These are phyloP conservation scores for Sebastes diploproa DNA, from an alignment of 2,797 vertebrate species.

Conservation along the genomic window DNA sequence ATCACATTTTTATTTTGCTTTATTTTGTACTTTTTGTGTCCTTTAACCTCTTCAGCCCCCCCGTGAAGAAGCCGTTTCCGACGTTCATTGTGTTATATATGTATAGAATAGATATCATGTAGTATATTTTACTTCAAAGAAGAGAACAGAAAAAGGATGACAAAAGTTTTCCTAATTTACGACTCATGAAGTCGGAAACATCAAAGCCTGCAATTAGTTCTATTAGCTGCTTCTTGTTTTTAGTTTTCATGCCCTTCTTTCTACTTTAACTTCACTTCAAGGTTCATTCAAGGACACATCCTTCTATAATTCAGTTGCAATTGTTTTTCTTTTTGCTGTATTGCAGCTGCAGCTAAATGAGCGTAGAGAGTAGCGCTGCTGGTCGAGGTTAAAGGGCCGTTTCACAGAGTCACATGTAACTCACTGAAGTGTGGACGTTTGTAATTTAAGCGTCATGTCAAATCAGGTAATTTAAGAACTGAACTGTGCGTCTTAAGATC, in stretches of 20 bases:
- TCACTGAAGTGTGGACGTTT: not conserved
- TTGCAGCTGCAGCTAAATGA: not conserved
- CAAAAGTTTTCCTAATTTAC: not conserved
- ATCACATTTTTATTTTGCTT: not conserved
- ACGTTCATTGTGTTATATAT: too few relatives aligned
- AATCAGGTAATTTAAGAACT: not conserved
- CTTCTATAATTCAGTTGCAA: not conserved
- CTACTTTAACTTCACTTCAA: not conserved
- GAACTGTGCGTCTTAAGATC: not conserved
- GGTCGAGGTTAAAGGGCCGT: not conserved
- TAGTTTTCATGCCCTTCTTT: not conserved
- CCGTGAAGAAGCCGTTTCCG: not conserved
- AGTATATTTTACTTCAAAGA: not conserved
- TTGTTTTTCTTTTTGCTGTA: not conserved
- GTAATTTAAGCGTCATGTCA: slow-evolving; percentile 13
- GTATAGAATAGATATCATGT: not conserved
- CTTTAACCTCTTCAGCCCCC: not conserved
- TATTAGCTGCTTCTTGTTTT: not conserved
- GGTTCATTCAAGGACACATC: rapidly evolving
- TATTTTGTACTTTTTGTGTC: not conserved
- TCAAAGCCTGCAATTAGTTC: slow-evolving; percentile 24
- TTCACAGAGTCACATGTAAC: not conserved
- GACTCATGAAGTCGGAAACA: not conserved
- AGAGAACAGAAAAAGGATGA: not conserved
- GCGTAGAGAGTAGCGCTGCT: not conserved